These are phyloP conservation scores for Pholis gunnellus DNA, from an alignment of 2,113 vertebrate species.

Conservation along the genomic window DNA sequence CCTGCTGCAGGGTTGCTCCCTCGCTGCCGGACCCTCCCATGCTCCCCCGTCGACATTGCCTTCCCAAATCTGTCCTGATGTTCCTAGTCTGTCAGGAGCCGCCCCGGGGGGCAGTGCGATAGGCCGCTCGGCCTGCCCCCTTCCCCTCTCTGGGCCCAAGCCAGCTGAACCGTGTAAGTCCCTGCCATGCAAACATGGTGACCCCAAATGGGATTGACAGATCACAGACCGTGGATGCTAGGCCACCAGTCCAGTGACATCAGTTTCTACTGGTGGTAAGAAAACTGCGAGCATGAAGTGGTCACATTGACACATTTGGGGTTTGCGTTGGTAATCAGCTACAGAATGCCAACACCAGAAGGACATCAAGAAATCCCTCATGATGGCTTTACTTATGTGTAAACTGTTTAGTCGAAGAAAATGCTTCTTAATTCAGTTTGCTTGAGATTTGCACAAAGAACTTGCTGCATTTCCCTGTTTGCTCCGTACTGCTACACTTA, in stretches of 20 bases:
- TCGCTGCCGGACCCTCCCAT: conserved; percentile 83
- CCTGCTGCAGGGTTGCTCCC: conserved; percentile 82
- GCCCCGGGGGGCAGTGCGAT: conserved; percentile 85
- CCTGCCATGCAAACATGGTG: conserved; percentile 84
- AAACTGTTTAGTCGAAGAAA: conserved; percentile 39
- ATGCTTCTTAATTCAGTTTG: conserved; percentile 37
- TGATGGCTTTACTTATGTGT: conserved; percentile 7
- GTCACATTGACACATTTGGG: conserved; percentile 41
- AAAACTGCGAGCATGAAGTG: conserved; percentile 69
- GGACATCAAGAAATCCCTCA: conserved; percentile 2
- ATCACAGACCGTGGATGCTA: conserved; percentile 83
- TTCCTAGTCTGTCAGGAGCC: conserved; percentile 90
- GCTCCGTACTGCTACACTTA: conserved; percentile 54
- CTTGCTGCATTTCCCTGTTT: neutral
- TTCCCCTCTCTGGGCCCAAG: conserved; percentile 86
- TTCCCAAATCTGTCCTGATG: conserved; percentile 95
- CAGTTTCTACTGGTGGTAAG: conserved; percentile 81
- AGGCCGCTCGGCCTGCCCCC: conserved; percentile 75
- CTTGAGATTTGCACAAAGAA: conserved; percentile 37
- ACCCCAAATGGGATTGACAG: conserved; percentile 88
- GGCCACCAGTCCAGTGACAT: conserved; percentile 83
- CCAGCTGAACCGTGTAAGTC: conserved; percentile 92
- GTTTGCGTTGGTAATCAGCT: conserved; percentile 25
- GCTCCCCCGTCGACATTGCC: conserved; percentile 86
- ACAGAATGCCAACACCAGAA: neutral